Conservation (phyloP, 1,140 invertebrate species). For the Chlorops oryzae region DNA sequence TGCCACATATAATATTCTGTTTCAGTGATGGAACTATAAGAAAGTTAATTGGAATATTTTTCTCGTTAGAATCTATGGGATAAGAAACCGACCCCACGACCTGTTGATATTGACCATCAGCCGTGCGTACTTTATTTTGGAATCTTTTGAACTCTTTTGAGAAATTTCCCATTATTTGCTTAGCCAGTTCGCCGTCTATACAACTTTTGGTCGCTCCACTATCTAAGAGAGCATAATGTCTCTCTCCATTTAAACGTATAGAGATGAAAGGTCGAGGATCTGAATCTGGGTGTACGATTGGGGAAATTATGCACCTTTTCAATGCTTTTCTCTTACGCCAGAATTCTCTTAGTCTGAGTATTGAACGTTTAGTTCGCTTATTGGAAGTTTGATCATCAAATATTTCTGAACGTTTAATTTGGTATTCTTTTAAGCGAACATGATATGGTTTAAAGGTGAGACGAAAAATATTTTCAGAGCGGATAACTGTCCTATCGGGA, state of each 20-base stretch:
- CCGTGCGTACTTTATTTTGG: background rate
- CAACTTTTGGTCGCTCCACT: background rate
- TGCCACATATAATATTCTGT: conserved; percentile 11
- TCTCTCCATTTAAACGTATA: no score
- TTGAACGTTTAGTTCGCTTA: no score
- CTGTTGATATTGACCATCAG: conserved; percentile 8
- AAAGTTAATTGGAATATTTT: conserved; percentile 7
- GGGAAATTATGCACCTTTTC: background rate
- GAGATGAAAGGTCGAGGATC: no score
- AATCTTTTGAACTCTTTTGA: background rate
- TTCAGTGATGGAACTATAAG: conserved; percentile 8
- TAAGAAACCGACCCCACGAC: background rate
- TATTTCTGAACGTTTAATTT: no score
- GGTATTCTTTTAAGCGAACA: background rate
- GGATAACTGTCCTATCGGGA: no score
- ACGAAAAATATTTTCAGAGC: background rate
- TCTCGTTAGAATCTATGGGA: conserved; percentile 6
- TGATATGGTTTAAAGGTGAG: background rate
- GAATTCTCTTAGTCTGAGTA: no score
- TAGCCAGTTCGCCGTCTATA: background rate
- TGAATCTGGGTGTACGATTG: background rate
- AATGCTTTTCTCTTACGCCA: background rate
- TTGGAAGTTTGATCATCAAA: no score
- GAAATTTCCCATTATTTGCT: background rate
- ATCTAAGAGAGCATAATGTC: background rate